Conservation (phyloP, 2,113 vertebrate genomes). For the Sphaerodactylus townsendi region DNA sequence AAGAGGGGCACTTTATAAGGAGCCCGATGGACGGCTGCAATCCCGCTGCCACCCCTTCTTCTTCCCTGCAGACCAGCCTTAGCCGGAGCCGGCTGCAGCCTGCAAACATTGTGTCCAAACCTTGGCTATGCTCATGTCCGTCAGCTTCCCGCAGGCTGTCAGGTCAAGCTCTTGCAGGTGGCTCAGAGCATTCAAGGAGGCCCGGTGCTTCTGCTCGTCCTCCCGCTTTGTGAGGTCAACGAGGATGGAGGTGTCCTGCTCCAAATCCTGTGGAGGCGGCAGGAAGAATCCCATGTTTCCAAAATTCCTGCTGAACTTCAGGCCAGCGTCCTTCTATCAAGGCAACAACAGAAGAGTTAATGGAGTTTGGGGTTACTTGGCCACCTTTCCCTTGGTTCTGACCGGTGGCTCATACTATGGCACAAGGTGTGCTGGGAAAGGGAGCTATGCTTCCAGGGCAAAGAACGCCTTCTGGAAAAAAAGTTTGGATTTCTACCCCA, state of each 20-base stretch:
- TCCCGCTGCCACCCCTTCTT: background rate
- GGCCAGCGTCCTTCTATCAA: slow-evolving; percentile 68
- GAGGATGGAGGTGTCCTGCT: slow-evolving; percentile 68
- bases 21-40: background rate
- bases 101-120: slow-evolving; percentile 40
- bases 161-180: slow-evolving; percentile 82
- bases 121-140: slow-evolving; percentile 82
- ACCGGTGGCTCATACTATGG: background rate
- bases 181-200: slow-evolving; percentile 73
- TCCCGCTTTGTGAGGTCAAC: slow-evolving; percentile 55
- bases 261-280: slow-evolving; percentile 69
- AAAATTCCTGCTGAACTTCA: slow-evolving; percentile 78
- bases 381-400: background rate
- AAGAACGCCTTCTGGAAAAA: too few relatives aligned
- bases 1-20: background rate
- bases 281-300: slow-evolving; percentile 82
- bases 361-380: background rate
- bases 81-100: too few relatives aligned
- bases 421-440: too few relatives aligned
- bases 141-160: slow-evolving; percentile 81
- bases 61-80: background rate
- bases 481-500: too few relatives aligned
- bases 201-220: slow-evolving; percentile 40
- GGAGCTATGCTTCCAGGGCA: background rate
- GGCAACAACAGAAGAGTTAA: background rate